These are phyloP conservation scores for Andrena trimmerana DNA, from an alignment of 2,888 invertebrate genomes.

Conservation along the genomic window DNA sequence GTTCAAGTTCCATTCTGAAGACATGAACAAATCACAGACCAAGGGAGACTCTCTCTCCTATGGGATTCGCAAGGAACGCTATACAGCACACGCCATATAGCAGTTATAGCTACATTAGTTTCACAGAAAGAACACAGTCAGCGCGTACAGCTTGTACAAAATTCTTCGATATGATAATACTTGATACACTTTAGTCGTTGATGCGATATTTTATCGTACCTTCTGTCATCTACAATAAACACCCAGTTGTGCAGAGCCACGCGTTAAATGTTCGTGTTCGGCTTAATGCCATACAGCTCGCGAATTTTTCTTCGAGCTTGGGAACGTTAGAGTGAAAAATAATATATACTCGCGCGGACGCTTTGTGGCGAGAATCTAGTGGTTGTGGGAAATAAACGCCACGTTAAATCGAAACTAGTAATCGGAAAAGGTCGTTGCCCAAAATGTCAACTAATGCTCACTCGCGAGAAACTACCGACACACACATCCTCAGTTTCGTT, in stretches of 20 bases:
- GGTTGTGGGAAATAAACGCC: constrained; percentile 76
- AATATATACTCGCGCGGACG: constrained; percentile 67
- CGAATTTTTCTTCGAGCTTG: constrained; percentile 73
- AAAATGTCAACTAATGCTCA: neutral
- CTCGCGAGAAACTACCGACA: neutral
- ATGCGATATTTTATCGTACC: constrained; percentile 52
- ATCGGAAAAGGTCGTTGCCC: neutral
- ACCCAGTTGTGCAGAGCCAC: constrained; percentile 79
- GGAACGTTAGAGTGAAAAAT: constrained; percentile 83
- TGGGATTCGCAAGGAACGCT: neutral
- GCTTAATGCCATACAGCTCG: constrained; percentile 56
- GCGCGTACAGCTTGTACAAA: constrained; percentile 82
- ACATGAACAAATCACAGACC: too few relatives aligned
- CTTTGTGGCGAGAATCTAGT: constrained; percentile 60
- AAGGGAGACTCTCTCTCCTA: neutral
- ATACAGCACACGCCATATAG: neutral
- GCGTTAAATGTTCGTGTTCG: constrained; percentile 69
- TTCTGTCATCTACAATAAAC: constrained; percentile 41
- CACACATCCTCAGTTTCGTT: neutral
- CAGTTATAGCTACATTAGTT: neutral
- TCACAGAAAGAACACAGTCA: constrained; percentile 59
- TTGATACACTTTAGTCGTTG: constrained; percentile 73
- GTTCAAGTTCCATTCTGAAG: neutral
- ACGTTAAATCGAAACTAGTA: constrained; percentile 10
- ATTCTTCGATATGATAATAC: constrained; percentile 83